These are phyloP conservation scores for Vulpes lagopus DNA, from an alignment of 2,113 vertebrate genomes.

Conservation along the genomic window DNA sequence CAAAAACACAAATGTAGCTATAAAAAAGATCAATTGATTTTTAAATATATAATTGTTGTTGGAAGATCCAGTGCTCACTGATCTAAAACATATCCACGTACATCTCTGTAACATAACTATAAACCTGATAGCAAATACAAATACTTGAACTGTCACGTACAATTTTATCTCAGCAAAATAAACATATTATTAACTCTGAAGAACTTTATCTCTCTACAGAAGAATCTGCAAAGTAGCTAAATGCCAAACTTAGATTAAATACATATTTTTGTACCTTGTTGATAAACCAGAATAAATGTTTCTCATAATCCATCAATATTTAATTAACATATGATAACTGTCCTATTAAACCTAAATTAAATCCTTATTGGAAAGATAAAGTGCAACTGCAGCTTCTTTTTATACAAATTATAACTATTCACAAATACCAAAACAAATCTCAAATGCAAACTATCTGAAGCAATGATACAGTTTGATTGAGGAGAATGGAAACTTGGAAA, in stretches of 20 bases:
- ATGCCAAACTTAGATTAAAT: conserved; percentile 65
- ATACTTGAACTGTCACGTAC: not conserved
- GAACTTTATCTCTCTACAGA: conserved; percentile 12
- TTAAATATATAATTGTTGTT: conserved; percentile 23
- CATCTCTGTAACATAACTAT: not conserved
- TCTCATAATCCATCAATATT: conserved; percentile 60
- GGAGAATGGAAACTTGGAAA: conserved; percentile 21
- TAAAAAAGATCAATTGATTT: conserved; percentile 30
- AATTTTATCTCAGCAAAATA: conserved; percentile 49
- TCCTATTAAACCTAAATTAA: conserved; percentile 72
- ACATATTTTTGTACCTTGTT: conserved; percentile 56
- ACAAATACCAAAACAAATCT: conserved; percentile 49
- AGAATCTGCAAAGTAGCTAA: conserved; percentile 46
- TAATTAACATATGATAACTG: conserved; percentile 76
- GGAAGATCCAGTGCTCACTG: not conserved
- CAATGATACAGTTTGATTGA: not conserved
- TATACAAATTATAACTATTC: conserved; percentile 70
- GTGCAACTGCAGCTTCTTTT: conserved; percentile 61
- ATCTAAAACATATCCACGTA: not conserved
- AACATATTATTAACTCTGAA: conserved; percentile 43
- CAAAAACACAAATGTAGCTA: conserved; percentile 11
- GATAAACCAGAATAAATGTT: conserved; percentile 67
- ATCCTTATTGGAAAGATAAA: conserved; percentile 70
- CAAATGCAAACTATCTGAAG: conserved; percentile 49
- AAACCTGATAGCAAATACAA: conserved; percentile 45